A percentile compares a stretch with the other conserved stretches of the same genome.
Conservation (phyloP, 30 jellyfish, hydroid and myxozoan species). For the Turritopsis dohrnii region DNA sequence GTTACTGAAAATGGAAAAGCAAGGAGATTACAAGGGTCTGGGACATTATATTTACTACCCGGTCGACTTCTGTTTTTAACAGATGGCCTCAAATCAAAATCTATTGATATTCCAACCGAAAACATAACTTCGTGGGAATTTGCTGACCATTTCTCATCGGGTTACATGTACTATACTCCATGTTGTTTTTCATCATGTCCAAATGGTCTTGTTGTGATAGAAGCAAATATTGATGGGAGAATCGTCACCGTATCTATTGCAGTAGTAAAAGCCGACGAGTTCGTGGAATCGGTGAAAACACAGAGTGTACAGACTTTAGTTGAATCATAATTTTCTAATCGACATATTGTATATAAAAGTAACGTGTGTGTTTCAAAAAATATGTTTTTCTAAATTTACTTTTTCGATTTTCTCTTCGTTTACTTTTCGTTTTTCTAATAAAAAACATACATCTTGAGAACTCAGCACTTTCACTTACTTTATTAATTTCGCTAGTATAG, state of each 20-base stretch:
- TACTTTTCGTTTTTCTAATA: too few relatives aligned
- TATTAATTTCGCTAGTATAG: too few relatives aligned
- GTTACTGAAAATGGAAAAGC: neutral
- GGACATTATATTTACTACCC: neutral
- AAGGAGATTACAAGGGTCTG: neutral
- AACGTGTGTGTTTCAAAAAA: too few relatives aligned
- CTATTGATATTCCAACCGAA: neutral
- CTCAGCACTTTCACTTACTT: too few relatives aligned
- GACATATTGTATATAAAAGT: too few relatives aligned
- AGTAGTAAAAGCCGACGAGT: neutral
- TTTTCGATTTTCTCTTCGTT: too few relatives aligned
- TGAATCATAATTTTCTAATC: too few relatives aligned
- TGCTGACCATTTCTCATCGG: neutral
- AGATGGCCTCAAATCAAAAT: neutral
- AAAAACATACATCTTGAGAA: too few relatives aligned
- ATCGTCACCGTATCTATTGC: neutral
- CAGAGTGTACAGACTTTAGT: too few relatives aligned
- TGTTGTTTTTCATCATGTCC: slow-evolving; percentile 7
- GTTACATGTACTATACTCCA: neutral
- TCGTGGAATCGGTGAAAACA: neutral
- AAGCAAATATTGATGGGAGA: neutral
- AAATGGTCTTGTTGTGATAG: neutral
- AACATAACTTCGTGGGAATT: neutral
- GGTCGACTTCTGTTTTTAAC: neutral
- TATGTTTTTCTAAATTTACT: too few relatives aligned